Conservation (phyloP, 2,113 vertebrate species). For the Barbus barbus region DNA sequence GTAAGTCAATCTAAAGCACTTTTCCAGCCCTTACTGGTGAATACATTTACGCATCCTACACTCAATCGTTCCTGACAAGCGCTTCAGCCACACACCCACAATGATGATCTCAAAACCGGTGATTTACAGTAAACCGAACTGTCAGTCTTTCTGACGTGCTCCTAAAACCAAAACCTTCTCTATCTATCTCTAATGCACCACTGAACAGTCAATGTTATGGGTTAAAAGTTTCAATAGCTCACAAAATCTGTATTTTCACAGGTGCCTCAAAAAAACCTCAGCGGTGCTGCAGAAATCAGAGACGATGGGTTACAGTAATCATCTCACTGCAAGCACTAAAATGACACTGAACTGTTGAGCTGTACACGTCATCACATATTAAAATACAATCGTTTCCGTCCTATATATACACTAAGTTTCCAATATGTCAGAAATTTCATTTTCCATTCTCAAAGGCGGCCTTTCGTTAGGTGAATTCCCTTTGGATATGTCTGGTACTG, state of each 20-base stretch:
- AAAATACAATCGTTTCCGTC: not conserved
- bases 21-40: slow-evolving; percentile 34
- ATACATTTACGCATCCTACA: not conserved
- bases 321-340: slow-evolving; percentile 1
- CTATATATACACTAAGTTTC: not conserved
- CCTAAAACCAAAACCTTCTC: slow-evolving; percentile 8
- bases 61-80: too few species aligned
- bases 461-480: not conserved
- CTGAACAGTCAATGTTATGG: not conserved
- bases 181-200: not conserved
- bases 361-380: slow-evolving; percentile 2
- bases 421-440: slow-evolving; percentile 16
- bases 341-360: not conserved
- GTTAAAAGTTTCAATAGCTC: not conserved
- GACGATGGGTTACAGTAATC: not conserved
- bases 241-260: slow-evolving; percentile 11
- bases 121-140: not conserved
- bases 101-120: not conserved
- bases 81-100: not conserved
- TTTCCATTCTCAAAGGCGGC: not conserved
- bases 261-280: not conserved
- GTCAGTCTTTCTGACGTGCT: not conserved
- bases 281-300: slow-evolving; percentile 18
- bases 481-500: slow-evolving; percentile 34
- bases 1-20: slow-evolving; percentile 19